Conservation (phyloP, 2,113 vertebrate genomes). For the Colius striatus region DNA sequence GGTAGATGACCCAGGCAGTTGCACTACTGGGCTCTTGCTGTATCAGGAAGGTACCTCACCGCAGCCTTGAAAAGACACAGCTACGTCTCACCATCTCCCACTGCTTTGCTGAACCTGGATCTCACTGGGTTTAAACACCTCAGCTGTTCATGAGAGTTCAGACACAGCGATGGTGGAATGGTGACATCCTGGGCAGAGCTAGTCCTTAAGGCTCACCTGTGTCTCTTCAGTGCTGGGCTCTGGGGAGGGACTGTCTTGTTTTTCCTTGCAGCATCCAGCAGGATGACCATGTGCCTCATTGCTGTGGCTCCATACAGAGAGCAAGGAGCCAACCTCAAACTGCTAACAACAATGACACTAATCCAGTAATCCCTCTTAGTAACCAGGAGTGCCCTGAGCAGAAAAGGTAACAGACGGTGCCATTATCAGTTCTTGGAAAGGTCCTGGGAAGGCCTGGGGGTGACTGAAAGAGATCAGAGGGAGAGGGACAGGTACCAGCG, state of each 20-base stretch:
- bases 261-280: background rate
- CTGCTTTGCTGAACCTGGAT: background rate
- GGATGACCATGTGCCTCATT: accelerated
- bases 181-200: background rate
- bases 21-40: background rate
- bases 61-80: background rate
- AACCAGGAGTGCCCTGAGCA: background rate
- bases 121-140: background rate
- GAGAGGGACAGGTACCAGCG: background rate
- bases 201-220: accelerated
- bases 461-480: background rate
- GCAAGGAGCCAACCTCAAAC: background rate
- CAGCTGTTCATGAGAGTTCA: background rate
- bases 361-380: background rate
- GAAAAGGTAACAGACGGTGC: background rate
- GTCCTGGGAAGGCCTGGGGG: background rate
- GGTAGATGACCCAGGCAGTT: background rate
- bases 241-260: background rate
- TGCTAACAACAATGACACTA: background rate
- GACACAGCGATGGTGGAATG: too few relatives aligned
- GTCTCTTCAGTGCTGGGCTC: background rate
- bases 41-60: background rate
- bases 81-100: background rate
- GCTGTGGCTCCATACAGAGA: background rate
- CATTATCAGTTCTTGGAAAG: background rate